These are phyloP conservation scores for Ataeniobius toweri DNA, from an alignment of 2,797 vertebrate genomes.

Conservation along the genomic window DNA sequence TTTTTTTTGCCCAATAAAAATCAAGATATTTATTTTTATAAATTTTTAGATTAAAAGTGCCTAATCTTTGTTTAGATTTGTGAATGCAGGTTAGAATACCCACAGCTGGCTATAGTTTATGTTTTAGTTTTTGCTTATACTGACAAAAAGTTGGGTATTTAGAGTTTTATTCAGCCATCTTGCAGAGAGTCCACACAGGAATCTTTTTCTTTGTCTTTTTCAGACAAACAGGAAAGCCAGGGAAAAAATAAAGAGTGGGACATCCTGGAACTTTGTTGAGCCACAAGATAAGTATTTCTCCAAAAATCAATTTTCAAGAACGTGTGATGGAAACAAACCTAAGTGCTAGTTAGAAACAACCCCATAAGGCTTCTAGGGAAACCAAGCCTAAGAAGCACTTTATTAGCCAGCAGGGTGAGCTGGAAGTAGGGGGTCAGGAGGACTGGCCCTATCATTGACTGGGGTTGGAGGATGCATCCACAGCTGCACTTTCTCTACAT, in stretches of 20 bases:
- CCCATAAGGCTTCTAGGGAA: slow-evolving; percentile 93
- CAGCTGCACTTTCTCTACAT: slow-evolving; percentile 99
- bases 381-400: slow-evolving; percentile 98
- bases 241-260: slow-evolving; percentile 40
- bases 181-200: background rate
- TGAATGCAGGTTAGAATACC: slow-evolving; percentile 9
- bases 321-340: slow-evolving; percentile 93
- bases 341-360: slow-evolving; percentile 91
- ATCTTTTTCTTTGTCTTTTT: background rate
- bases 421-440: slow-evolving; percentile 84
- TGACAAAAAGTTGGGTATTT: slow-evolving; percentile 9
- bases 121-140: background rate
- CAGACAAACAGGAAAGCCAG: background rate
- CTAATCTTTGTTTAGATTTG: slow-evolving; percentile 14
- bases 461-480: slow-evolving; percentile 96
- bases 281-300: slow-evolving; percentile 72
- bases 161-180: background rate
- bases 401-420: slow-evolving; percentile 97
- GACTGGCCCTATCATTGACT: slow-evolving; percentile 98
- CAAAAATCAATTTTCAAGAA: slow-evolving; percentile 91
- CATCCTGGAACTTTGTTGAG: slow-evolving; percentile 67
- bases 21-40: slow-evolving; percentile 26
- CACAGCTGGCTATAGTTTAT: background rate
- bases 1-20: slow-evolving; percentile 63
- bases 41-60: slow-evolving; percentile 25